Conservation (phyloP, 2,888 invertebrate genomes). For the Drosophila mulleri region DNA sequence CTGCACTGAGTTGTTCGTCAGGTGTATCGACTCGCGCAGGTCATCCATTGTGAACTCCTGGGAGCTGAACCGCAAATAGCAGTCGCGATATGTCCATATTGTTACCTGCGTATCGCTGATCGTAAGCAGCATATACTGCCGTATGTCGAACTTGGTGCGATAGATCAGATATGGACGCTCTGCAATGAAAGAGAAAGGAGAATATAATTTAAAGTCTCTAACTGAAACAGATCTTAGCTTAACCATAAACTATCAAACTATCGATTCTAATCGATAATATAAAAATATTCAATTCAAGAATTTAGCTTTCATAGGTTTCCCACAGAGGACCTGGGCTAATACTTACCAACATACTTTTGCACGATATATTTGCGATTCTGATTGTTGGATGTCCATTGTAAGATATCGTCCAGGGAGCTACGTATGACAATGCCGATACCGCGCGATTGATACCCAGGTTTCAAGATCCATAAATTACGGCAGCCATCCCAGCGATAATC, state of each 20-base stretch:
- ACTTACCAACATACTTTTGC: constrained; percentile 95
- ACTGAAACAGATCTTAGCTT: too few relatives aligned
- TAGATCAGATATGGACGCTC: constrained; percentile 93
- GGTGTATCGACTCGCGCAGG: constrained; percentile 93
- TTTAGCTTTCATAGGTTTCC: too few relatives aligned
- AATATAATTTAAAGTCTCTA: too few relatives aligned
- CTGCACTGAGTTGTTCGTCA: constrained; percentile 95
- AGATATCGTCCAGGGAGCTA: constrained; percentile 90
- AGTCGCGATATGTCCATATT: constrained; percentile 94
- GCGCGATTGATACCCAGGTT: constrained; percentile 92
- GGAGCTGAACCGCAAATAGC: constrained; percentile 94
- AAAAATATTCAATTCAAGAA: not conserved
- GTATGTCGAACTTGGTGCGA: constrained; percentile 95
- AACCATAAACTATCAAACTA: not conserved
- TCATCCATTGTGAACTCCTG: constrained; percentile 91
- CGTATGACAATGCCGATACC: constrained; percentile 94
- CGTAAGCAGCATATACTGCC: constrained; percentile 93
- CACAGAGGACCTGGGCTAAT: not conserved
- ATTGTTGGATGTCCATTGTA: constrained; percentile 87
- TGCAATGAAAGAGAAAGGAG: constrained; percentile 82
- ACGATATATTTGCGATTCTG: constrained; percentile 90
- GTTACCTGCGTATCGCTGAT: constrained; percentile 90
- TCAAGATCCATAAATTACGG: constrained; percentile 95
- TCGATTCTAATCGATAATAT: not conserved
- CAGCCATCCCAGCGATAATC: constrained; percentile 91